Evolutionary conservation across 2,797 vertebrate genomes (phyloP).

Genomic region (Serranus cabrilla): DNA sequence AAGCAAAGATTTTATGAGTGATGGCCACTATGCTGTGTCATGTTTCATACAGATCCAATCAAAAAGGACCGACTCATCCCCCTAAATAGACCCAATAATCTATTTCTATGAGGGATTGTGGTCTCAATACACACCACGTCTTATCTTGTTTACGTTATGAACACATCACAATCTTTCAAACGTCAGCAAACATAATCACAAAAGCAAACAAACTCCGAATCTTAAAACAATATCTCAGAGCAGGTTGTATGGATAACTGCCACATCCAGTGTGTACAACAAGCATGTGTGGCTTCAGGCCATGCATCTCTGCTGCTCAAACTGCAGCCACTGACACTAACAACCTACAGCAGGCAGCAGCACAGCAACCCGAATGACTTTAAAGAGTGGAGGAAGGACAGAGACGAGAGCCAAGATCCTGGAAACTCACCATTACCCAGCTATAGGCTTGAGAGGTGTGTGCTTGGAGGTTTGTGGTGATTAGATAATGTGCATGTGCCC

Average conservation of each 20-base stretch:
- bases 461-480: conserved; percentile 17
- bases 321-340: neutral
- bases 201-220: neutral
- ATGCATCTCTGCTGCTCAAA: conserved; percentile 1
- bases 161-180: neutral
- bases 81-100: neutral
- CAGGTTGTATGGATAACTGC: neutral
- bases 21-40: neutral
- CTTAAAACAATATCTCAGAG: conserved; percentile 7
- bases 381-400: conserved; percentile 14
- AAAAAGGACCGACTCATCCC: neutral
- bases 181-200: neutral
- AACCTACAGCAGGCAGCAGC: neutral
- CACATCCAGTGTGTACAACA: neutral
- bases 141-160: neutral
- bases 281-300: neutral
- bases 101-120: neutral
- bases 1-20: neutral
- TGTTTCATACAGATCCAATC: neutral
- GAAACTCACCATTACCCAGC: conserved; percentile 33
- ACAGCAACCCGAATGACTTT: neutral
- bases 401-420: conserved; percentile 16
- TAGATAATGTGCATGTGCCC: conserved; percentile 20
- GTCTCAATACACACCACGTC: neutral
- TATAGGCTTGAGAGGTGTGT: conserved; percentile 7